Evolutionary conservation across 2,888 invertebrate genomes (phyloP), one percentile per base, ranked within the genome.

Genomic region (Psylliodes chrysocephalus): DNA sequence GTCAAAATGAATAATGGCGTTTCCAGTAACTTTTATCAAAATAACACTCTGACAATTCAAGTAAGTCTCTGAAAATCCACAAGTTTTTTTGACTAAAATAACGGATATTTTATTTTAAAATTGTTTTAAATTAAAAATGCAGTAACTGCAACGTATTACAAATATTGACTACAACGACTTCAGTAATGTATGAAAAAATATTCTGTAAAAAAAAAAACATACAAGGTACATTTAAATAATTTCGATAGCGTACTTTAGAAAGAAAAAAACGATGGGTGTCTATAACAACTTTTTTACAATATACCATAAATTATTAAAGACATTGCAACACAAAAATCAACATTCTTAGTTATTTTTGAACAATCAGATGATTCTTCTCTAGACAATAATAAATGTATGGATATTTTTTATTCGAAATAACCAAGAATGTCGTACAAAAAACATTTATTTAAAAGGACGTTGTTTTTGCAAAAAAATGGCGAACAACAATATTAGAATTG

Each of bases 281-380:
- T 60, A 53, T 44, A 49, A 49, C 53, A 44, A 30, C 22, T 42
- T 42, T 57, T 53, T 42, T 56, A 60, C 59, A 68, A 63, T 55
- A 47, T 47, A 56, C 64, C 53, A 60, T 30, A 61, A 62, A 61
- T 59, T 55, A 52, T 57, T 60, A 55, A 30, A 33, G 63, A 69
- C 68, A 64, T 66, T 63, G 65, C 60, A 65, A 65, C 60, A 68
- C 52, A 40, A 67, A 59, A 63, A 53, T 47, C 53, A 62, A 56
- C 59, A 47, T 59, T 59, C 46, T 44, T 19, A 25, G 14, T 55
- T 55, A 19, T 15, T 33, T 55, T 33, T 14, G 1, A 30, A 14
- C 19, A 17, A 25, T 12, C 42, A 42, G 1, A 42, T 1, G 10
- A n/a, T 35, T 12, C 6, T 35, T 2, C 35, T 35, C 2, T 35